Base-by-base conservation (phyloP, 2,888 invertebrate genomes). In the Polietes domitor region DNA sequence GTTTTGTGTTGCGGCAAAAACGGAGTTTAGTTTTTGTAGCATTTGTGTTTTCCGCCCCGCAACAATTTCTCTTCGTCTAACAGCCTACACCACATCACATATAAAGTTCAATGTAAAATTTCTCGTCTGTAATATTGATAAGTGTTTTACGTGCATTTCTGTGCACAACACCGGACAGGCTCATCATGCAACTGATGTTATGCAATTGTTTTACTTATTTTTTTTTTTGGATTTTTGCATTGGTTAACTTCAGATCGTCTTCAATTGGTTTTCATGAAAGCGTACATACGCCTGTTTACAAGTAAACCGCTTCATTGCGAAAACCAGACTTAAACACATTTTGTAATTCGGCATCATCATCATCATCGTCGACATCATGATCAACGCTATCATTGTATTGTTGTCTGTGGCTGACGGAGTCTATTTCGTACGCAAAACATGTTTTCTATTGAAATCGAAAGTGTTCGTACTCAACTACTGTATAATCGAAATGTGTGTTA, bases 91-190 rank as follows among this genome's bases (percentile, higher is more conserved):
- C n/a, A n/a, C n/a, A n/a, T 12, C 15, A 61, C 12, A 41, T 15
- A 21, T 72, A 78, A 84, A 84, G 84, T 84, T 84, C 84, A 84
- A 84, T 84, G 84, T 78, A 84, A 84, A 75, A 47, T 71, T 71
- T 58, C 19, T 72, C 65, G 43, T 77, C 71, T 65, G 9, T 12
- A 24, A 19, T 53, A 65, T 72, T 77, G 63, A 70, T 55, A 70
- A 71, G 26, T 19, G 71, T 47, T 70, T 71, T 70, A 63, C 50
- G 55, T 82, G 55, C 50, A 61, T 50, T 41, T 21, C 41, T 24
- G 58, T 24, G 24, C 53, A 41, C 12, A 71, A 17, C 37, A 5
- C 32, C 63, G 26, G 32, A 12, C 55, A 58, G 26, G 41, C 43
- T 41, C 24, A 37, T 24, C n/a, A 21, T 58, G 55, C 55, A 41